Evolutionary conservation across 2,797 vertebrate species (phyloP).

Genomic region (Danionella dracula): DNA sequence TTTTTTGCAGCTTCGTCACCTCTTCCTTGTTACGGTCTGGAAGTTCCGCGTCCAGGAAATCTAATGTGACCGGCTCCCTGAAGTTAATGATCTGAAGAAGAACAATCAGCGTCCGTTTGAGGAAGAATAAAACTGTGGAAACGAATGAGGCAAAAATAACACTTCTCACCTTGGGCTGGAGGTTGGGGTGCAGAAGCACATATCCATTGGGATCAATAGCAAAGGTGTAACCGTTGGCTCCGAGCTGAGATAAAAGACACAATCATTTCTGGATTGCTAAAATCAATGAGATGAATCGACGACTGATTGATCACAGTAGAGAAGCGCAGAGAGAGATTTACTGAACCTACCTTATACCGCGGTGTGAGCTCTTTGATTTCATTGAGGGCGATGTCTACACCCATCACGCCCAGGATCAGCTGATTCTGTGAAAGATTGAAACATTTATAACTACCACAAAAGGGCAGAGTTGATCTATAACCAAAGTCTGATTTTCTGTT

Average conservation of each 20-base stretch:
- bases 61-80: slow-evolving; percentile 89
- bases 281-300: not conserved
- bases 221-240: slow-evolving; percentile 93
- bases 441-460: slow-evolving; percentile 32
- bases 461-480: slow-evolving; percentile 36
- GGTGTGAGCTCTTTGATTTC: slow-evolving; percentile 96
- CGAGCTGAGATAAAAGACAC: slow-evolving; percentile 60
- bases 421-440: slow-evolving; percentile 76
- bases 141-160: not conserved
- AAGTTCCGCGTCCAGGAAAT: slow-evolving; percentile 94
- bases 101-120: slow-evolving; percentile 1
- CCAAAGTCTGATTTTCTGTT: no score
- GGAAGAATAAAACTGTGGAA: not conserved
- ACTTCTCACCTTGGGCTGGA: slow-evolving; percentile 82
- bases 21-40: slow-evolving; percentile 91
- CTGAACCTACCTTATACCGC: slow-evolving; percentile 81
- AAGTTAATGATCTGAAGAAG: slow-evolving; percentile 87
- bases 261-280: no score
- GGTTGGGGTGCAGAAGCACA: slow-evolving; percentile 91
- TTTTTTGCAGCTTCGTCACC: slow-evolving; percentile 67
- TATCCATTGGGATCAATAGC: slow-evolving; percentile 95
- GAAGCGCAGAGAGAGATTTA: not conserved
- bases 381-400: slow-evolving; percentile 89
- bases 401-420: slow-evolving; percentile 96
- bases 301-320: not conserved